Conservation (phyloP, 1,140 invertebrate genomes). For the Apolygus lucorum region DNA sequence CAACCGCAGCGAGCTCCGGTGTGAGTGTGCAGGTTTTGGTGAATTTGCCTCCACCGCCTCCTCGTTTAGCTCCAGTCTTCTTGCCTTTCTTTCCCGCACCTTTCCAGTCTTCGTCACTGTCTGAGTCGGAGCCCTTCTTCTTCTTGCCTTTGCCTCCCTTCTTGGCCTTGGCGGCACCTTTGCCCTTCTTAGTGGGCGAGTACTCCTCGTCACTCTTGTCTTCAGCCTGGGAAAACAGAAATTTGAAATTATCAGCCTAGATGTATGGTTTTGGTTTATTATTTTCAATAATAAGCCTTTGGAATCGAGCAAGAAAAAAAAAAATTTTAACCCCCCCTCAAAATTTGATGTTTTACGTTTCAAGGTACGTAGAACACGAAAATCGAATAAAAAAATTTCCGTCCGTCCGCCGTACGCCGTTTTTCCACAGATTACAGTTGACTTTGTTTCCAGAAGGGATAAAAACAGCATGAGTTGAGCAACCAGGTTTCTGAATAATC, state of each 20-base stretch:
- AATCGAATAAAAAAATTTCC: no score
- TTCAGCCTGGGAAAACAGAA: background rate
- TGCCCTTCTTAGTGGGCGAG: conserved; percentile 49
- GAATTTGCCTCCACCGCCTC: conserved; percentile 51
- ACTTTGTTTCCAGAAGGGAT: background rate
- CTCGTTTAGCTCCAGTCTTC: conserved; percentile 44
- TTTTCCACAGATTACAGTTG: background rate
- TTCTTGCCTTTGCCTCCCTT: conserved; percentile 48
- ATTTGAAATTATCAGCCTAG: conserved; percentile 25
- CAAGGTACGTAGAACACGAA: no score
- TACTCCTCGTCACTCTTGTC: conserved; percentile 60
- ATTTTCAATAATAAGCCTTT: no score
- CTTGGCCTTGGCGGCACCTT: conserved; percentile 36
- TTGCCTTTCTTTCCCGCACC: conserved; percentile 51
- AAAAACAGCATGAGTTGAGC: no score
- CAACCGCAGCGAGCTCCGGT: conserved; percentile 71
- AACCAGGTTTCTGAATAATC: no score
- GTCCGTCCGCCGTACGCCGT: no score
- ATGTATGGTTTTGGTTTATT: no score
- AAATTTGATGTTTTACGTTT: no score
- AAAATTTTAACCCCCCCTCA: no score
- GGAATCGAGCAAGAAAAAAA: no score
- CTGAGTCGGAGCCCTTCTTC: conserved; percentile 63
- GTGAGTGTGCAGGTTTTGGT: conserved; percentile 74
- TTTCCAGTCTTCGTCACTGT: conserved; percentile 69